Base-by-base conservation (phyloP, 2,888 invertebrate species). In the Melanotus villosus region DNA sequence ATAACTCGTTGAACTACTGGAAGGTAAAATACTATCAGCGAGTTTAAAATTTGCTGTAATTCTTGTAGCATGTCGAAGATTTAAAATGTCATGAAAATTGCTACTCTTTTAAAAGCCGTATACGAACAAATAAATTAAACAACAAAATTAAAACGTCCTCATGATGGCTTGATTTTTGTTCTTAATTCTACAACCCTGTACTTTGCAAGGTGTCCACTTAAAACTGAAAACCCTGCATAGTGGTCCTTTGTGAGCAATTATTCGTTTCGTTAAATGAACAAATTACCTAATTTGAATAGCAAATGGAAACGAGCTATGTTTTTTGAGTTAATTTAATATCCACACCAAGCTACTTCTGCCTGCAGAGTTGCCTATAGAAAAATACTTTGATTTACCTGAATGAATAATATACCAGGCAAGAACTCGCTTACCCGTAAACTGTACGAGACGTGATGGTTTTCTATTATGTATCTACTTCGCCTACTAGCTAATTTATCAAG, bases 161-260 rank as follows among this genome's bases (percentile, higher is more conserved):
- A 14, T 41, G 12, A 16, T 16, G 9, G 6, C 5, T 3, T 41
- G 12, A 16, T 6, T 14, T 41, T 41, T 41, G 41, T 41, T 41
- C 41, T 41, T 41, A 41, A 41, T 9, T 41, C 41, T 41, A 41
- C 41, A 41, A 41, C 41, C 41, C 41, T 41, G 41, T 41, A 41
- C 41, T 41, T 18, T 41, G 41, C 9, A 41, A 14, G 41, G 41
- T 41, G 16, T 18, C 16, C 41, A 41, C 9, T 16, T 16, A 16
- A 14, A 2, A 9, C 14, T 41, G 41, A 41, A 18, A 18, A 41
- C 41, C 41, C 18, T 41, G 41, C 41, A 41, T 41, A 41, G 41
- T 18, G 41, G 41, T 41, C 41, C 41, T 41, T 38, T 41, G 9
- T 41, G 41, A 41, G 41, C 41, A 41, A 41, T 41, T 41, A 41